Percentiles rank a stretch among this genome's conserved stretches.
These are phyloP conservation scores for Heterocephalus glaber DNA, from an alignment of 2,113 vertebrate genomes.

Conservation along the genomic window DNA sequence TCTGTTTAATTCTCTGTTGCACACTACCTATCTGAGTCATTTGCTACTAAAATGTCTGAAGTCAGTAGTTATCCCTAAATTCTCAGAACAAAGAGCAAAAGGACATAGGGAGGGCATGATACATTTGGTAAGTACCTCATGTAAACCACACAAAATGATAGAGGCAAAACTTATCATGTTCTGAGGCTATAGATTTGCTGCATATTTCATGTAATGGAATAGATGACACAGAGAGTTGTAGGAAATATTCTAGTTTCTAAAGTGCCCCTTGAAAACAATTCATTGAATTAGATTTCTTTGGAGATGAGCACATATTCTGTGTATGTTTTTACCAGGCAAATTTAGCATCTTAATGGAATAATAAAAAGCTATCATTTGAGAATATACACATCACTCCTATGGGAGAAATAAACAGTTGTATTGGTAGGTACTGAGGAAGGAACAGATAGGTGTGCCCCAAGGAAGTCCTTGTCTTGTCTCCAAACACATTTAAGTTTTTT, in stretches of 20 bases:
- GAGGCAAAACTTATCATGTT: conserved; percentile 19
- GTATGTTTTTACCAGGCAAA: conserved; percentile 56
- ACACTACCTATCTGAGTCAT: not conserved
- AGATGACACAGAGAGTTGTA: conserved; percentile 51
- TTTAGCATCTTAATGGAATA: conserved; percentile 65
- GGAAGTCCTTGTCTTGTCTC: conserved; percentile 36
- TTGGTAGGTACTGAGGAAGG: not conserved
- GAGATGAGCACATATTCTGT: conserved; percentile 52
- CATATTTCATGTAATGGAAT: conserved; percentile 56
- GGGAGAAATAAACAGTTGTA: not conserved
- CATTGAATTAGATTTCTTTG: conserved; percentile 50
- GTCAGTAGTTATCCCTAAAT: not conserved
- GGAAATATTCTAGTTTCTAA: conserved; percentile 61
- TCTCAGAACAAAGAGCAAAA: not conserved
- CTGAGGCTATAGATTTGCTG: conserved; percentile 46
- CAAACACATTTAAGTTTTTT: conserved; percentile 20
- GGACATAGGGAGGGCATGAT: not conserved
- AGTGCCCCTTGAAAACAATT: conserved; percentile 56
- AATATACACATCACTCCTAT: conserved; percentile 55
- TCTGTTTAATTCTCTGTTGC: not conserved
- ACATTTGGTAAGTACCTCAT: conserved; percentile 37
- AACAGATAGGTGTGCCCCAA: not conserved
- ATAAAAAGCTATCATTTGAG: conserved; percentile 65
- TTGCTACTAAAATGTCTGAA: not conserved
- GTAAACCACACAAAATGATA: conserved; percentile 57